Evolutionary conservation across 2,113 vertebrate genomes (phyloP).

Genomic region (Bambusicola thoracicus): DNA sequence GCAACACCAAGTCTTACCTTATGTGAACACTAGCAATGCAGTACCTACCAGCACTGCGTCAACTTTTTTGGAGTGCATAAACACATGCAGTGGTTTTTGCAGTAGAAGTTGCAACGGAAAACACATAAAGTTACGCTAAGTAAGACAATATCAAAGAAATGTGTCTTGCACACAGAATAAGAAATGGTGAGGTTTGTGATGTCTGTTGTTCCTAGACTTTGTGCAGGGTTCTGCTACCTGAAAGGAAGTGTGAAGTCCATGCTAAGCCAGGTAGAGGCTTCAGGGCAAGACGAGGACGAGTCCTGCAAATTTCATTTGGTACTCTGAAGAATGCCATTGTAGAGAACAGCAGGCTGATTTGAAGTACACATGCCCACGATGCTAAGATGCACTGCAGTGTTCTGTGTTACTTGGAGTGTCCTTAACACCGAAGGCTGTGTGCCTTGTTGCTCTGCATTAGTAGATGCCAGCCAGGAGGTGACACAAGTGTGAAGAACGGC

Average conservation of each 20-base stretch:
- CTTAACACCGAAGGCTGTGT: not conserved
- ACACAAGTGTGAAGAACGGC: not conserved
- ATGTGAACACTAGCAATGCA: not conserved
- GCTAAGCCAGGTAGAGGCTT: rapidly evolving
- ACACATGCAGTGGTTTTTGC: not conserved
- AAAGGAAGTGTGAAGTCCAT: not conserved
- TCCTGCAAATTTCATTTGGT: not conserved
- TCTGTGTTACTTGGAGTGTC: not conserved
- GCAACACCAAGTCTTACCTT: not conserved
- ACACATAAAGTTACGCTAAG: not conserved
- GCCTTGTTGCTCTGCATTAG: conserved; percentile 8
- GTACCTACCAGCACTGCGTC: not conserved
- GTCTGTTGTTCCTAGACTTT: not conserved
- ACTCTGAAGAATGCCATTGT: not conserved
- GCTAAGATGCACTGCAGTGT: not conserved
- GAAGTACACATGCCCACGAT: rapidly evolving
- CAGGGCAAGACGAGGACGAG: not conserved
- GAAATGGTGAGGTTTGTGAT: not conserved
- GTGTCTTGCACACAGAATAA: not conserved
- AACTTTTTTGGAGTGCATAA: not conserved
- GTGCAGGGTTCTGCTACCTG: not conserved
- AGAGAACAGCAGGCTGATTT: not conserved
- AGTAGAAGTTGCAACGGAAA: not conserved
- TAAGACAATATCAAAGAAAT: not conserved
- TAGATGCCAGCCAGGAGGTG: conserved; percentile 24